Conservation (phyloP, 1,140 invertebrate genomes). For the Batillaria attramentaria region DNA sequence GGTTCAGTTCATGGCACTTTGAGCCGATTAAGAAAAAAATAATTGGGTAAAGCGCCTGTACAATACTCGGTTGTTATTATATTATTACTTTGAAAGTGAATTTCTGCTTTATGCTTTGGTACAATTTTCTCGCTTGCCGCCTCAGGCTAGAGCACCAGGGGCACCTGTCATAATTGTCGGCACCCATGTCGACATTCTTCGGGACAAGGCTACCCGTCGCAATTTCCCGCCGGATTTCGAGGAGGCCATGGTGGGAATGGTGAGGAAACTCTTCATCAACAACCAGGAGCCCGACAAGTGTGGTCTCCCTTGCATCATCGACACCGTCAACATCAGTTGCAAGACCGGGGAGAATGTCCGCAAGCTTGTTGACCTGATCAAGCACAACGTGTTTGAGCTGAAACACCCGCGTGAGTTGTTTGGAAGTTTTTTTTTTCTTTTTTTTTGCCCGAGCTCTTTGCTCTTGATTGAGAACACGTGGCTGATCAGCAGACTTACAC, state of each 20-base stretch:
- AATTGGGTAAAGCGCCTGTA: too few relatives aligned
- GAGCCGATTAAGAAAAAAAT: too few relatives aligned
- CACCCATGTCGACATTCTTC: slow-evolving; percentile 82
- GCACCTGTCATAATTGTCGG: slow-evolving; percentile 69
- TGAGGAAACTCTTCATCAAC: slow-evolving; percentile 83
- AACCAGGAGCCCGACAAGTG: slow-evolving; percentile 96
- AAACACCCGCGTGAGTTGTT: slow-evolving; percentile 57
- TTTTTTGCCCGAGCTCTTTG: too few relatives aligned
- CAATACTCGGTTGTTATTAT: too few relatives aligned
- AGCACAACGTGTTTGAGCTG: slow-evolving; percentile 91
- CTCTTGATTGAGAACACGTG: too few relatives aligned
- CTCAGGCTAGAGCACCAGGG: slow-evolving; percentile 74
- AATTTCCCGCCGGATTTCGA: slow-evolving; percentile 88
- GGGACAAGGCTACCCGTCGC: slow-evolving; percentile 78
- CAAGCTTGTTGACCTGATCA: slow-evolving; percentile 92
- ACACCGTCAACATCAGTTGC: slow-evolving; percentile 91
- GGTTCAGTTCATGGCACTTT: too few relatives aligned
- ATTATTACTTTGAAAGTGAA: background rate
- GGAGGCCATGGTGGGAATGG: slow-evolving; percentile 72
- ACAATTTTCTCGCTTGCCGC: too few relatives aligned
- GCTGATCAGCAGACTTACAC: too few relatives aligned
- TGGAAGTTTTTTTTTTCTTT: slow-evolving; percentile 27
- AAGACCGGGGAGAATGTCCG: slow-evolving; percentile 94
- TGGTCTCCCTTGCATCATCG: slow-evolving; percentile 92
- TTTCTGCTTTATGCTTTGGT: too few relatives aligned